These are phyloP conservation scores for Trachurus trachurus DNA, from an alignment of 2,797 vertebrate species.

Conservation along the genomic window DNA sequence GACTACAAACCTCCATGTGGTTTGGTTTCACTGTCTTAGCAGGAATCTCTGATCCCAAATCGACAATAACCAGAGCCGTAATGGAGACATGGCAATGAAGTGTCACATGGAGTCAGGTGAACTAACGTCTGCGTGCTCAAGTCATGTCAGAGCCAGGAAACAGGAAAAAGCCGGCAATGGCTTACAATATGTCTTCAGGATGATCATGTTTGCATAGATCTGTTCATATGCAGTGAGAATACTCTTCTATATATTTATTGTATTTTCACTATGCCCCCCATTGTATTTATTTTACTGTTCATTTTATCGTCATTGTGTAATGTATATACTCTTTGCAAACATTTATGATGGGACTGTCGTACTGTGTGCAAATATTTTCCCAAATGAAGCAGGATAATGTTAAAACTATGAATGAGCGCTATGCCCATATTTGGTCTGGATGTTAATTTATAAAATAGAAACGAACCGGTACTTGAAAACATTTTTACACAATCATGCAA, in stretches of 20 bases:
- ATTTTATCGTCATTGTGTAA: background rate
- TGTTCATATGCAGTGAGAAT: background rate
- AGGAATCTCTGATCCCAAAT: constrained; percentile 58
- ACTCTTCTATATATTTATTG: background rate
- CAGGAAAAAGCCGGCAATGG: background rate
- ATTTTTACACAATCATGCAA: background rate
- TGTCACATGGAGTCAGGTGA: constrained; percentile 66
- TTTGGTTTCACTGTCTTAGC: constrained; percentile 71
- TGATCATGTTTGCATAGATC: background rate
- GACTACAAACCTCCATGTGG: constrained; percentile 60
- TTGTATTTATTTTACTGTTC: background rate
- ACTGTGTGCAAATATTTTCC: constrained; percentile 10
- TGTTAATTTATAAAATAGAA: background rate
- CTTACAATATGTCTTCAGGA: constrained; percentile 14
- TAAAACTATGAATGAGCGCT: background rate
- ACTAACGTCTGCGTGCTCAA: constrained; percentile 50
- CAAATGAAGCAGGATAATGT: background rate
- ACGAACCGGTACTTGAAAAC: background rate
- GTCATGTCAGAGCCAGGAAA: constrained; percentile 46
- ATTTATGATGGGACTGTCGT: background rate
- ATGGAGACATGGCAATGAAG: constrained; percentile 62
- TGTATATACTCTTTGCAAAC: background rate
- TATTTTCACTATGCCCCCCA: background rate
- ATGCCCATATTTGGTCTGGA: background rate
- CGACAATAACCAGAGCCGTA: constrained; percentile 71